Conservation (phyloP, 2,797 vertebrate genomes). For the Meriones psammophilus region DNA sequence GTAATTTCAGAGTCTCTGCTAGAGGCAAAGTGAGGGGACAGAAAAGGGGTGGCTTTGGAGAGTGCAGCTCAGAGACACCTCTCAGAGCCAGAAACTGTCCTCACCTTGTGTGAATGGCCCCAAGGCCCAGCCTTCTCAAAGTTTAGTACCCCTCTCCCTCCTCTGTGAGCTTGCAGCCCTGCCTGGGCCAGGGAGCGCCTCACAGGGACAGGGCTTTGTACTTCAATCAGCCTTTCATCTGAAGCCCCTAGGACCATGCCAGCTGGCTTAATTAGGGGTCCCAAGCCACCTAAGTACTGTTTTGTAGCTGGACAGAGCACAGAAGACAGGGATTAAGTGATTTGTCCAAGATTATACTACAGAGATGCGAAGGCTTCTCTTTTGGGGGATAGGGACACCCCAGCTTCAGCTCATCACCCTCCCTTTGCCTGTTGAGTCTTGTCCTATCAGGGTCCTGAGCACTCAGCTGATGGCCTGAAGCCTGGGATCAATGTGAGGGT, state of each 20-base stretch:
- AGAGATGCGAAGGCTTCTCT: neutral
- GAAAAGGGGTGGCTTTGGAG: neutral
- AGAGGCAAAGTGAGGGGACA: neutral
- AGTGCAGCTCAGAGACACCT: neutral
- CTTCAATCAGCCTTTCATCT: constrained; percentile 63
- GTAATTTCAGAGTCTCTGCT: fast-evolving
- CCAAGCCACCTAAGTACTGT: constrained; percentile 46
- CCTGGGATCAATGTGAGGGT: neutral
- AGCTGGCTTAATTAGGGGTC: constrained; percentile 41
- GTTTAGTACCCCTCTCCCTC: neutral
- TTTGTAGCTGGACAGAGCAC: constrained; percentile 21
- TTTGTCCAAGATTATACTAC: constrained; percentile 61
- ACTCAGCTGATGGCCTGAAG: neutral
- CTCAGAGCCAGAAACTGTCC: neutral
- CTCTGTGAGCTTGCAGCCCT: fast-evolving
- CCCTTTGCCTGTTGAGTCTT: neutral
- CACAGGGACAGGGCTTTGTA: constrained; percentile 20
- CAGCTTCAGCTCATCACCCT: neutral
- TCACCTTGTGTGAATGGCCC: neutral
- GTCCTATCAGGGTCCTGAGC: neutral
- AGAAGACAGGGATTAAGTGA: constrained; percentile 70
- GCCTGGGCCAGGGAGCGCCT: neutral
- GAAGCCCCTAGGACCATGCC: constrained; percentile 25
- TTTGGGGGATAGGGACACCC: neutral
- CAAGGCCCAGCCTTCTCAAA: neutral